Evolutionary conservation across 2,113 vertebrate species (phyloP), one percentile per base, ranked within the genome.

Genomic region (Eira barbara): DNA sequence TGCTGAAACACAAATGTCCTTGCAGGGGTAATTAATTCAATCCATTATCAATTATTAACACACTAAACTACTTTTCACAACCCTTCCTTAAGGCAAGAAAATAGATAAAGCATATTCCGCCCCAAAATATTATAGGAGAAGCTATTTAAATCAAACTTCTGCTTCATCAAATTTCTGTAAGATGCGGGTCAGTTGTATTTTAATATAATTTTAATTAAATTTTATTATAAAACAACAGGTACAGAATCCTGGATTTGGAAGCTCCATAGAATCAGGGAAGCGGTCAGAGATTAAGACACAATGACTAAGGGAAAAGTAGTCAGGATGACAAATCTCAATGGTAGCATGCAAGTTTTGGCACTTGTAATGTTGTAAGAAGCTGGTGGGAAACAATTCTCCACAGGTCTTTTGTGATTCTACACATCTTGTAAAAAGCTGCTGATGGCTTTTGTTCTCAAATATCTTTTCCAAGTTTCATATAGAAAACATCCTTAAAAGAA

Each of bases 21-120:
- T 94, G 31, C 90, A 84, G 49, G 3, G 14, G 18, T 74, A 69
- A 89, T 97, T 94, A 80, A 94, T 80, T 92, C 45, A 88, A 31
- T 65, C 57, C 18, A 47, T 92, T 84, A 78, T 81, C 25, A 74
- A 69, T 63, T 92, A 90, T 57, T 92, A 92, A 83, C 23, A 31
- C 5, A 11, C 3, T 69, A 71, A 79, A 81, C 92, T 63, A 21
- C 20, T 88, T 87, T 94, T 78, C 31, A 80, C 2, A 76, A 84
- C 7, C 15, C 12, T 87, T 71, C 14, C 36, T 96, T 76, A 95
- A 87, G 57, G 34, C 69, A 96, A 87, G 27, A 63, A 95, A 80
- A 47, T 52, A 89, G 2, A 71, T 57, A 71, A 65, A 97, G 69
- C 39, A 52, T 9, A 15, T 79, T 65, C 88, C 69, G 61, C 55